phyloP scores from a whole-genome alignment of 2,888 invertebrate genomes.

The Pollenia labialis region DNA sequence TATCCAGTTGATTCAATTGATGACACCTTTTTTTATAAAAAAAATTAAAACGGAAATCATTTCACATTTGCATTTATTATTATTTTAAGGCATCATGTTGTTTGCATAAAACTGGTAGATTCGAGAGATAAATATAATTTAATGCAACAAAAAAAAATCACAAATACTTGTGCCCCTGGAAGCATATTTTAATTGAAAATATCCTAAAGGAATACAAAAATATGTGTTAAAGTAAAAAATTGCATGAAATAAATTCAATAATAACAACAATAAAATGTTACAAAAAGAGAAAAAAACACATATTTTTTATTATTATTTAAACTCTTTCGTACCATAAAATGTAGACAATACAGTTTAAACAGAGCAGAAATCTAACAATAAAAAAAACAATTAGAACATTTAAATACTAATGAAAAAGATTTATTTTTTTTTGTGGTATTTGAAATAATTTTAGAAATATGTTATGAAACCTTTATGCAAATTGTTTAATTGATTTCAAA shows the following conservation, averaged over 20 bases:
- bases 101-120: too few species aligned
- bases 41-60: background rate
- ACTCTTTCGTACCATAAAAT: background rate
- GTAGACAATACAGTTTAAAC: background rate
- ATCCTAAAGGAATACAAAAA: conserved; percentile 21
- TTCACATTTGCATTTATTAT: background rate
- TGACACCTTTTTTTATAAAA: background rate
- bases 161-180: conserved; percentile 4
- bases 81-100: too few species aligned
- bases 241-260: background rate
- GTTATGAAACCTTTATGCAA: background rate
- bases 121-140: background rate
- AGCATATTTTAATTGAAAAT: conserved; percentile 31
- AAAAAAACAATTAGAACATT: too few species aligned
- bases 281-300: background rate
- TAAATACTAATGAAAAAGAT: too few species aligned
- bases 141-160: background rate
- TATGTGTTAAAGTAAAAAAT: background rate
- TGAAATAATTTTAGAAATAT: too few species aligned
- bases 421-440: too few species aligned
- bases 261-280: background rate
- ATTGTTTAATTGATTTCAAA: too few species aligned
- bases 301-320: background rate
- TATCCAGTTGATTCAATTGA: background rate
- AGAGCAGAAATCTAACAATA: background rate